Evolutionary conservation across 2,888 invertebrate species (phyloP), one percentile per base, ranked within the genome.

Genomic region (Thymelicus sylvestris): DNA sequence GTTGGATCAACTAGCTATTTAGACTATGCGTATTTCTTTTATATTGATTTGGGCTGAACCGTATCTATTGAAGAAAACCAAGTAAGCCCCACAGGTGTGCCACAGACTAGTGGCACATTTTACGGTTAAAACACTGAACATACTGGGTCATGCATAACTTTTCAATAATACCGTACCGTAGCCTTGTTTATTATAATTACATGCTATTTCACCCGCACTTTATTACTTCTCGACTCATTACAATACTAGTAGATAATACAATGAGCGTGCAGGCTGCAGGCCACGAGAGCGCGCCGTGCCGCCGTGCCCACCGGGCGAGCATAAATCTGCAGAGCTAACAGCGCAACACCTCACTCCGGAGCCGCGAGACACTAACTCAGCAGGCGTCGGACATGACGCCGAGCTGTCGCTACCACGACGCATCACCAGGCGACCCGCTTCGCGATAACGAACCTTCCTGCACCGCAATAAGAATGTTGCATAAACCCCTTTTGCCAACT

Each of bases 361-460:
- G 50, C 60, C 13, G 50, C 50, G 61, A 47, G 60, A 48, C 60
- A 7, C 60, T 67, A 67, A 60, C 66, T 67, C 66, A 67, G 67
- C 67, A 52, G 67, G 67, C 67, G 67, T 61, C 67, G 61, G 44
- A 67, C 67, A 61, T 67, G 62, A 67, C 67, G 61, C 61, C 61
- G 61, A 52, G 61, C 67, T 52, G 61, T 67, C 61, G 67, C 67
- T 67, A 67, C 67, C 67, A 52, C 61, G 67, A 52, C 24, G 67
- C 61, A 31, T 61, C 52, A 62, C 67, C 48, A 41, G 6, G 24
- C 48, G n/a, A 50, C 7, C 10, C 19, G 41, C 61, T 48, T 55
- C 10, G 59, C 41, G 31, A 69, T 67, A 64, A 59, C 48, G 13
- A 59, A 71, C 61, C 67, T 62, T 67, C 52, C 61, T 10, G 24